A percentile compares a stretch with the other conserved stretches of the same genome.
phyloP scores from a whole-genome alignment of 2,113 vertebrate species.

The Caloenas nicobarica region DNA sequence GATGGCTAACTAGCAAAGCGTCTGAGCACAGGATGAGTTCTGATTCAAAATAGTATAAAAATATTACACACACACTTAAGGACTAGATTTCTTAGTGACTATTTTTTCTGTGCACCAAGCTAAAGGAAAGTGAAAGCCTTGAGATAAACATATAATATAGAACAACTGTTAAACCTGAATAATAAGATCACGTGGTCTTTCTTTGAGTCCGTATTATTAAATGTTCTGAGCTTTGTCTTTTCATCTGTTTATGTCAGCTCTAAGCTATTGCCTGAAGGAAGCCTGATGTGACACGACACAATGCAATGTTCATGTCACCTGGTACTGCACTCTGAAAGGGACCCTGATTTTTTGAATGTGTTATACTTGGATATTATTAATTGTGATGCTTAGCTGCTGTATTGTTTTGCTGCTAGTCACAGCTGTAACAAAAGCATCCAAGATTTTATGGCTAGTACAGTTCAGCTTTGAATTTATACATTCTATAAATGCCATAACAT shows the following conservation, averaged over 20 bases:
- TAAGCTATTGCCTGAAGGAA: conserved; percentile 49
- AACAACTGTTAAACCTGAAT: background rate
- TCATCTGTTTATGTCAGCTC: conserved; percentile 65
- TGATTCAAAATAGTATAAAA: background rate
- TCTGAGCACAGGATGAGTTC: background rate
- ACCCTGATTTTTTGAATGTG: conserved; percentile 9
- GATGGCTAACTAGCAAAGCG: background rate
- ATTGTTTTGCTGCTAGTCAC: conserved; percentile 57
- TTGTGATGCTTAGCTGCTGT: conserved; percentile 36
- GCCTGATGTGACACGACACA: conserved; percentile 51
- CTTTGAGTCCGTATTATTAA: background rate
- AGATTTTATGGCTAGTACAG: conserved; percentile 29
- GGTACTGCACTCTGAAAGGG: conserved; percentile 19
- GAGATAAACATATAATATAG: background rate
- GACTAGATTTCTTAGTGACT: background rate
- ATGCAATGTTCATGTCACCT: conserved; percentile 59
- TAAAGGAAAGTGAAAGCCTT: background rate
- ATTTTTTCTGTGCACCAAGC: background rate
- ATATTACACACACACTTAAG: background rate
- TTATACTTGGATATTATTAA: conserved; percentile 54
- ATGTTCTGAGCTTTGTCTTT: conserved; percentile 7
- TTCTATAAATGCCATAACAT: conserved; percentile 69
- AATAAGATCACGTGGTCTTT: background rate
- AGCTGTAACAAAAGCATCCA: conserved; percentile 46
- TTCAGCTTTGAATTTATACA: conserved; percentile 68